Conservation (phyloP, 2,797 vertebrate species). For the Mionectes olivaceus region DNA sequence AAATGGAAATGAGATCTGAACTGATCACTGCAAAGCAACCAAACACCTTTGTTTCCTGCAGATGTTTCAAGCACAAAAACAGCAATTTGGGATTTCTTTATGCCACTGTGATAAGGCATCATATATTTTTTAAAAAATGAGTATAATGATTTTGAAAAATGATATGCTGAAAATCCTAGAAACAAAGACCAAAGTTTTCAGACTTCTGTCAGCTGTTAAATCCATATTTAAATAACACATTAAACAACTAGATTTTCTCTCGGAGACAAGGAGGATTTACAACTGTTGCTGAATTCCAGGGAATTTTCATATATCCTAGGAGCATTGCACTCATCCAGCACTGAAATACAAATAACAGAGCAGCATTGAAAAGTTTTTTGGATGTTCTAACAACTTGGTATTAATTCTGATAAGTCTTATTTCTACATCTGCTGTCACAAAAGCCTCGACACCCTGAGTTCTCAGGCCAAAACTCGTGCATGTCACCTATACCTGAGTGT, state of each 20-base stretch:
- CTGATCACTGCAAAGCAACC: not conserved
- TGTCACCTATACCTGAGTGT: not conserved
- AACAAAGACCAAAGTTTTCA: not conserved
- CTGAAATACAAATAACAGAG: not conserved
- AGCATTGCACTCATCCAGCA: not conserved
- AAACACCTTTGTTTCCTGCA: conserved; percentile 20
- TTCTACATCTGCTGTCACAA: not conserved
- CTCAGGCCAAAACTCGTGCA: accelerated
- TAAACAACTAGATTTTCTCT: not conserved
- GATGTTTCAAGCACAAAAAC: not conserved
- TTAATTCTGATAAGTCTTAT: not conserved
- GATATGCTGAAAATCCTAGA: not conserved
- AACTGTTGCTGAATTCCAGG: not conserved
- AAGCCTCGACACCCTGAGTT: not conserved
- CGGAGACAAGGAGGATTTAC: not conserved
- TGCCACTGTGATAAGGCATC: not conserved
- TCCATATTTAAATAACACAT: not conserved
- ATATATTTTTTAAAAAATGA: not conserved
- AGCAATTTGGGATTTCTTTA: not conserved
- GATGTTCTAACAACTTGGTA: not conserved
- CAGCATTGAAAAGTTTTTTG: not conserved
- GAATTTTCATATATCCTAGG: not conserved
- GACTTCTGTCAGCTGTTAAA: not conserved
- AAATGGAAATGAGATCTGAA: conserved; percentile 49
- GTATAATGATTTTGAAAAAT: not conserved